Evolutionary conservation across 1,140 invertebrate genomes (phyloP).

Genomic region (Orius insidiosus): DNA sequence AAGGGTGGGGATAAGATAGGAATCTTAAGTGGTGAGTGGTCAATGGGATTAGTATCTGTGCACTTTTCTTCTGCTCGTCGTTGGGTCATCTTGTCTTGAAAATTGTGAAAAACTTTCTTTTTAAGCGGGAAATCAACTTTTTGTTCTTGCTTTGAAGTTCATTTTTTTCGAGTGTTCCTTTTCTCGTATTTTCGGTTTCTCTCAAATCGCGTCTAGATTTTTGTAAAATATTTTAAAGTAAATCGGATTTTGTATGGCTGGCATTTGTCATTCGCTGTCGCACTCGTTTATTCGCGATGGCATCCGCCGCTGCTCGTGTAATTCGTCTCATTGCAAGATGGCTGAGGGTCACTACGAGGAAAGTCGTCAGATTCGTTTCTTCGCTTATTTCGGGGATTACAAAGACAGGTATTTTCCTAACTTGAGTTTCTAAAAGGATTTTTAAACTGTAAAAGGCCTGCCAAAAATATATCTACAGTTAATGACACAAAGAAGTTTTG

Average conservation of each 20-base stretch:
- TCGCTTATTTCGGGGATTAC: neutral
- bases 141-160: neutral
- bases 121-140: neutral
- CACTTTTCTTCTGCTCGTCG: too few relatives aligned
- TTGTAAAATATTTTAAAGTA: neutral
- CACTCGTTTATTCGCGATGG: constrained; percentile 8
- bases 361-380: constrained; percentile 14
- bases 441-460: too few relatives aligned
- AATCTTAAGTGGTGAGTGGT: too few relatives aligned
- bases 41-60: too few relatives aligned
- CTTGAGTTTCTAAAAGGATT: too few relatives aligned
- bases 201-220: neutral
- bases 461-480: too few relatives aligned
- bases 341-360: constrained; percentile 14
- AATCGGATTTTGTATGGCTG: constrained; percentile 3
- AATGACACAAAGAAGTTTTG: too few relatives aligned
- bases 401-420: neutral
- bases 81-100: too few relatives aligned
- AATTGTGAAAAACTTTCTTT: too few relatives aligned
- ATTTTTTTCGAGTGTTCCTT: neutral
- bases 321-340: constrained; percentile 15
- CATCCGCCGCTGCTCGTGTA: constrained; percentile 11
- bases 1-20: too few relatives aligned
- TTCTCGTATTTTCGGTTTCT: neutral
- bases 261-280: neutral